These are phyloP conservation scores for Stenoptilia bipunctidactyla DNA, from an alignment of 2,888 invertebrate species.

Conservation along the genomic window DNA sequence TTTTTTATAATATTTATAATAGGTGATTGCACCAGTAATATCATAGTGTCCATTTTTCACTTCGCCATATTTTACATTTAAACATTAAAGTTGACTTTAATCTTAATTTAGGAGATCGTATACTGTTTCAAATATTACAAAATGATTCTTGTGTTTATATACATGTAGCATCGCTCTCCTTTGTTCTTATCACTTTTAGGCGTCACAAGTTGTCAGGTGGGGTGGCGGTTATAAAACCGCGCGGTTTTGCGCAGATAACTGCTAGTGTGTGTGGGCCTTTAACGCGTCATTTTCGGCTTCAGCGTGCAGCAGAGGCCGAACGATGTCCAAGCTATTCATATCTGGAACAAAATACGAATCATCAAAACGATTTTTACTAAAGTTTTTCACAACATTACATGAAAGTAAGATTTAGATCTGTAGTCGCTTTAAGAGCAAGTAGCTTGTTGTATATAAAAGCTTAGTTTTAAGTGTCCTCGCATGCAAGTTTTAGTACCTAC, in stretches of 20 bases:
- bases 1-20: slow-evolving; percentile 33
- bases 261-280: slow-evolving; percentile 14
- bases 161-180: slow-evolving; percentile 67
- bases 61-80: slow-evolving; percentile 46
- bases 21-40: slow-evolving; percentile 51
- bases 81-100: slow-evolving; percentile 69
- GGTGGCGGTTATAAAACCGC: not conserved
- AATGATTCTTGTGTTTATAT: slow-evolving; percentile 61
- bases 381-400: too few relatives aligned
- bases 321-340: slow-evolving; percentile 53
- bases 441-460: too few relatives aligned
- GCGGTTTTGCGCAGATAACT: slow-evolving; percentile 11
- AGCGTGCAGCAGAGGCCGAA: slow-evolving; percentile 29
- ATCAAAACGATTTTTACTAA: too few relatives aligned
- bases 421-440: too few relatives aligned
- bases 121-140: slow-evolving; percentile 72
- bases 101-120: slow-evolving; percentile 72
- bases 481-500: too few relatives aligned
- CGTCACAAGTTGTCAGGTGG: slow-evolving; percentile 8
- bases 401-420: too few relatives aligned
- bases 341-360: slow-evolving; percentile 53
- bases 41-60: slow-evolving; percentile 55
- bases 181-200: slow-evolving; percentile 38
- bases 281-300: slow-evolving; percentile 17
- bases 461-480: too few relatives aligned